These are phyloP conservation scores for Rhinichthys osculus DNA, from an alignment of 2,797 vertebrate species.

Conservation along the genomic window DNA sequence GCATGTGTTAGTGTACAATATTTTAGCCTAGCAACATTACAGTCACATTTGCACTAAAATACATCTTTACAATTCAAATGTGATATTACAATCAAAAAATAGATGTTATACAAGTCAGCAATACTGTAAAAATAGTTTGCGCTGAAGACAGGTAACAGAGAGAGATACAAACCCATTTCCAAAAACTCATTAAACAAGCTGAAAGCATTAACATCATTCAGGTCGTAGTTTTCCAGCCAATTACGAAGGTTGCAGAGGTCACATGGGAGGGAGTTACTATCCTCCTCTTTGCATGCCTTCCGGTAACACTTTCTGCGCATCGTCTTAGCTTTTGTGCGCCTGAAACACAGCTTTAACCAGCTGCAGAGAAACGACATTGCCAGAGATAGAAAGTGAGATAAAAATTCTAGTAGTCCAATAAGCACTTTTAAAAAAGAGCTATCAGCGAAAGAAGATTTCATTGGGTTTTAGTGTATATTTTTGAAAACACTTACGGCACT, in stretches of 20 bases:
- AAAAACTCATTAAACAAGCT: conserved; percentile 91
- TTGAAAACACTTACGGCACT: conserved; percentile 57
- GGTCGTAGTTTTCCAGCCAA: conserved; percentile 85
- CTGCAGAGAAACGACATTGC: conserved; percentile 60
- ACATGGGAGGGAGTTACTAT: conserved; percentile 62
- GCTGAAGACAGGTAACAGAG: not conserved
- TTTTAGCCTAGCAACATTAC: not conserved
- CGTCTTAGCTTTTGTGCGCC: conserved; percentile 22
- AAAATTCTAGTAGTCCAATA: not conserved
- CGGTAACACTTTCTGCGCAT: conserved; percentile 72
- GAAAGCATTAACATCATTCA: conserved; percentile 80
- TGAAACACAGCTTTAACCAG: conserved; percentile 70
- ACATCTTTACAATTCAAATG: not conserved
- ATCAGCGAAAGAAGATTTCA: not conserved
- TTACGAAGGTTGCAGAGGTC: conserved; percentile 72
- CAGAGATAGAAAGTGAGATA: not conserved
- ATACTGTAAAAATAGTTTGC: not conserved
- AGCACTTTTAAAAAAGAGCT: no score
- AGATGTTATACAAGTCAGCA: not conserved
- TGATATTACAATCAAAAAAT: not conserved
- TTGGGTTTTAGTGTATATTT: not conserved
- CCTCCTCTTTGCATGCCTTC: conserved; percentile 64
- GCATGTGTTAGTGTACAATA: not conserved
- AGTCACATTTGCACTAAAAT: not conserved
- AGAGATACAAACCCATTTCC: conserved; percentile 86